Conservation (phyloP, 2,888 invertebrate genomes). For the Dusona sp. region DNA sequence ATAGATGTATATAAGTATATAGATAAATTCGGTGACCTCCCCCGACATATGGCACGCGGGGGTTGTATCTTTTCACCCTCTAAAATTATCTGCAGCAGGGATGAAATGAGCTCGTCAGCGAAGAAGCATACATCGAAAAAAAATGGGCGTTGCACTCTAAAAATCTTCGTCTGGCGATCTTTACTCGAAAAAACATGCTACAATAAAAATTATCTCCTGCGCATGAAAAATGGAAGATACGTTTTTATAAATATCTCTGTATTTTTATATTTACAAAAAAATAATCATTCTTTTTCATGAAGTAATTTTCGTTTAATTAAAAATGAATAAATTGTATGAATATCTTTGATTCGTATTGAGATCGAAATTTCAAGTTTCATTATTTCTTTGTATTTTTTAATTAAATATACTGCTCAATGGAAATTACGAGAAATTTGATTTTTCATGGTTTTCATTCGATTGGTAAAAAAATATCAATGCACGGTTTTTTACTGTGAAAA, state of each 20-base stretch:
- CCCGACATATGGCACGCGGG: slow-evolving; percentile 81
- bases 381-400: background rate
- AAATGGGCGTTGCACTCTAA: slow-evolving; percentile 44
- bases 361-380: background rate
- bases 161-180: slow-evolving; percentile 36
- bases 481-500: background rate
- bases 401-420: background rate
- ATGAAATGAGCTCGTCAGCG: slow-evolving; percentile 55
- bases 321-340: too few relatives aligned
- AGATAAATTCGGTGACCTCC: slow-evolving; percentile 67
- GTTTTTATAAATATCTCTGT: background rate
- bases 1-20: slow-evolving; percentile 25
- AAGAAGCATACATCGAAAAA: slow-evolving; percentile 25
- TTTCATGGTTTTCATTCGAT: too few relatives aligned
- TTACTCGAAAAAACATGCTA: background rate
- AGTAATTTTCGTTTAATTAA: background rate
- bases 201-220: slow-evolving; percentile 15
- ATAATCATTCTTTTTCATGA: background rate
- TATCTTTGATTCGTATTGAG: too few relatives aligned
- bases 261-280: background rate
- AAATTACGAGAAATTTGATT: too few relatives aligned
- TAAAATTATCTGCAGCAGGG: slow-evolving; percentile 71
- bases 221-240: background rate
- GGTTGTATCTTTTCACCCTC: slow-evolving; percentile 63
- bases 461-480: too few relatives aligned